phyloP scores from a whole-genome alignment of 2,113 vertebrate genomes.

The Anseranas semipalmata region DNA sequence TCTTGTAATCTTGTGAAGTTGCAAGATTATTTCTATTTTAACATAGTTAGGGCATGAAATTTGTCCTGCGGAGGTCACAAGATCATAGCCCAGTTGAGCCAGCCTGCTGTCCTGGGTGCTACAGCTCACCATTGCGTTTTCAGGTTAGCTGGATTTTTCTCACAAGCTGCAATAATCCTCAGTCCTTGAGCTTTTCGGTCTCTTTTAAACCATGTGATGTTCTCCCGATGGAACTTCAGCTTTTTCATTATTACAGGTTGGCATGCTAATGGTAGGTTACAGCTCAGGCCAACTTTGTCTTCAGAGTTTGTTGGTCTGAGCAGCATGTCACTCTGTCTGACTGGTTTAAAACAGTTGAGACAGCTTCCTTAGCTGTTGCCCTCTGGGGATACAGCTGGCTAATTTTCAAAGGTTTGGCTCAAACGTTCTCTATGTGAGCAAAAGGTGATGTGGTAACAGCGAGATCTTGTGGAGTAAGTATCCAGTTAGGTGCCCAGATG shows the following conservation, averaged over 20 bases:
- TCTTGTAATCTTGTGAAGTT: not conserved
- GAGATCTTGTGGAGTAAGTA: not conserved
- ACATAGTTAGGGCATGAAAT: not conserved
- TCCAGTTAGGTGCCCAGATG: not conserved
- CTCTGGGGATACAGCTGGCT: not conserved
- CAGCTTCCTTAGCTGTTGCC: not conserved
- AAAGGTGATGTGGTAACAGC: not conserved
- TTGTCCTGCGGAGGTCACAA: not conserved
- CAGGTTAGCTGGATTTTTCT: not conserved
- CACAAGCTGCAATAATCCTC: not conserved
- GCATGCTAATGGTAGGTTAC: not conserved
- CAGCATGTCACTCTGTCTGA: not conserved
- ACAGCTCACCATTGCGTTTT: not conserved
- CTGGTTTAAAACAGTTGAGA: not conserved
- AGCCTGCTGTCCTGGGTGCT: not conserved
- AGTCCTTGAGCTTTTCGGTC: not conserved
- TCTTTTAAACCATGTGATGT: fast-evolving
- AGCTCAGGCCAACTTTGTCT: not conserved
- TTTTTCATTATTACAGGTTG: fast-evolving
- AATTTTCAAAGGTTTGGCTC: not conserved
- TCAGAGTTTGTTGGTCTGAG: not conserved
- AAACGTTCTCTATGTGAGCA: not conserved
- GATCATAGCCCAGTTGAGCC: not conserved
- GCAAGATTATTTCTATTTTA: not conserved
- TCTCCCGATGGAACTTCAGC: not conserved